Percentiles rank a stretch among this genome's conserved stretches.
Evolutionary conservation across 2,797 vertebrate species (phyloP).

Genomic region (Podarcis siculus): DNA sequence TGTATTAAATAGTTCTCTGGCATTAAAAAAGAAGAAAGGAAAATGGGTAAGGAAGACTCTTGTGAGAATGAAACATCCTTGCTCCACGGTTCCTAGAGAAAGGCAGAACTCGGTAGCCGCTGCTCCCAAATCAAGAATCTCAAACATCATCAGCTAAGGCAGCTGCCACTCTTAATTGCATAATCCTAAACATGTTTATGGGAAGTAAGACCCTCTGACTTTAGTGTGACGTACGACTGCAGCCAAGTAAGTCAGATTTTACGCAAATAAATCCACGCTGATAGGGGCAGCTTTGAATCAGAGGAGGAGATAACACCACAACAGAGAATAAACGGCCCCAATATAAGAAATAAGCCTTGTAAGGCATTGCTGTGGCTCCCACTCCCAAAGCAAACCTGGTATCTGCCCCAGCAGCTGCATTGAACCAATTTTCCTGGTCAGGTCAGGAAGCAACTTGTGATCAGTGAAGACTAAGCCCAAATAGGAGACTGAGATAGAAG

Average conservation of each 20-base stretch:
- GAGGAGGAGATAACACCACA: too few species aligned
- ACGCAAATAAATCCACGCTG: neutral
- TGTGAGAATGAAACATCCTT: neutral
- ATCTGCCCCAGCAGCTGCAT: conserved; percentile 48
- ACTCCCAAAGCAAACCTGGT: neutral
- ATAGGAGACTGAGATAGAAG: neutral
- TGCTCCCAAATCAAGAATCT: neutral
- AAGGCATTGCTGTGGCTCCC: neutral
- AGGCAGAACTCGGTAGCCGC: neutral
- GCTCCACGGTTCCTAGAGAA: neutral
- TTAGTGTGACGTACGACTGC: neutral
- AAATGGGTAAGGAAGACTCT: neutral
- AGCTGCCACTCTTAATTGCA: neutral
- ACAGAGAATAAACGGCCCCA: neutral
- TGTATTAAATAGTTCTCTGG: neutral
- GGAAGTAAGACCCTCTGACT: too few species aligned
- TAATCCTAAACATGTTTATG: neutral
- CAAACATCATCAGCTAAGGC: neutral
- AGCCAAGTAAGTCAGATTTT: neutral
- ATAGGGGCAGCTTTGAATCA: neutral
- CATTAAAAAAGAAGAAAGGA: neutral
- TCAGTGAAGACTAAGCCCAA: neutral
- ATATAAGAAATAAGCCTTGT: neutral
- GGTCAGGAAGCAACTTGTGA: neutral
- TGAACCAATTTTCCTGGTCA: conserved; percentile 52